phyloP scores from a whole-genome alignment of 2,797 vertebrate species.

The Poliocrania exsul region DNA sequence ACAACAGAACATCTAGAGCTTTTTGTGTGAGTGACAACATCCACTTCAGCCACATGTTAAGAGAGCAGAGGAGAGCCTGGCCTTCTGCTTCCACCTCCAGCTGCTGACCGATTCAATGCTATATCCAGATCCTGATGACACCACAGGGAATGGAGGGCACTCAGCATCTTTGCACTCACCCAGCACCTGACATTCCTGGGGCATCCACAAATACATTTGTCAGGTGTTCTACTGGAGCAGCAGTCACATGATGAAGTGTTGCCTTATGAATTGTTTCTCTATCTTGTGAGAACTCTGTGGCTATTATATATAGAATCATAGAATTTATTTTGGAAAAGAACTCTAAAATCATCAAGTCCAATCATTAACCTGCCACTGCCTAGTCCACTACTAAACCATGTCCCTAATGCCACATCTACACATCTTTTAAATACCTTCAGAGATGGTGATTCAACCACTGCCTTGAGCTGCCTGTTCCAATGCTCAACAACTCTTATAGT shows the following conservation, averaged over 20 bases:
- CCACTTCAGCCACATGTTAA: neutral
- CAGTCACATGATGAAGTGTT: neutral
- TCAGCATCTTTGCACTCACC: neutral
- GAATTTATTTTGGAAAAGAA: neutral
- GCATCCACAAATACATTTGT: neutral
- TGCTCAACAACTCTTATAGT: neutral
- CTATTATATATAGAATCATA: neutral
- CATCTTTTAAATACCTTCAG: neutral
- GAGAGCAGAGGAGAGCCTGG: neutral
- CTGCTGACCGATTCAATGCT: neutral
- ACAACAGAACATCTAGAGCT: neutral
- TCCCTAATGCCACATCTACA: neutral
- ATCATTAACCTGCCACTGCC: neutral
- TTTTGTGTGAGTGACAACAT: neutral
- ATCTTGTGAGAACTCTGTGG: neutral
- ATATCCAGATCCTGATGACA: rapidly evolving
- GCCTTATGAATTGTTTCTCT: neutral
- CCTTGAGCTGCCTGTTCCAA: neutral
- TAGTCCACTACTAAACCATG: neutral
- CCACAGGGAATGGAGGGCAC: rapidly evolving
- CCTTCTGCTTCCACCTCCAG: neutral
- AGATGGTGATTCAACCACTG: neutral
- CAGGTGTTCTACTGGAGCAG: neutral
- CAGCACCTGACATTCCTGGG: neutral
- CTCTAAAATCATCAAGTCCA: neutral